phyloP scores from a whole-genome alignment of 2,797 vertebrate species.

The Spinus olivaceus region DNA sequence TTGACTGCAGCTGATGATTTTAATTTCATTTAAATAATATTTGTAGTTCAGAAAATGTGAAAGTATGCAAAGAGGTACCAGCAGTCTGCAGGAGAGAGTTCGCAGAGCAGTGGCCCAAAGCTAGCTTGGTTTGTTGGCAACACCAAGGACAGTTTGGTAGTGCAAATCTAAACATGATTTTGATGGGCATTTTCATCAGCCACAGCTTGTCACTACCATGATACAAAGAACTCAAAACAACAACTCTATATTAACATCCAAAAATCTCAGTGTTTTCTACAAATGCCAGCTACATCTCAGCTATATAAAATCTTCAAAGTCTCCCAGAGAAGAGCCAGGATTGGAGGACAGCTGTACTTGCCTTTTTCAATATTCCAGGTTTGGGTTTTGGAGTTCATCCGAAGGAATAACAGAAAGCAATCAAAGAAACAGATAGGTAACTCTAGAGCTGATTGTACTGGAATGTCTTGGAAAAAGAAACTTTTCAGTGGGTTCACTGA shows the following conservation, averaged over 20 bases:
- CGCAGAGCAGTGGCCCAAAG: neutral
- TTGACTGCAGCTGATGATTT: neutral
- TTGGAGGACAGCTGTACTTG: neutral
- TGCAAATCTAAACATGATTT: neutral
- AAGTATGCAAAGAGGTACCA: neutral
- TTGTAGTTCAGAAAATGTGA: neutral
- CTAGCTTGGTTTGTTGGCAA: neutral
- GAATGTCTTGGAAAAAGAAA: slow-evolving; percentile 64
- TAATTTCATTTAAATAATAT: neutral
- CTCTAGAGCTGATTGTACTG: slow-evolving; percentile 54
- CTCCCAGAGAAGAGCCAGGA: neutral
- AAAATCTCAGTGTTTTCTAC: neutral
- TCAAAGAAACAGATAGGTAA: slow-evolving; percentile 33
- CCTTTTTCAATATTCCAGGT: neutral
- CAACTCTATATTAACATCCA: neutral
- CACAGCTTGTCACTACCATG: neutral
- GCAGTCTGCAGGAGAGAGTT: neutral
- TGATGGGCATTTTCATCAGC: neutral
- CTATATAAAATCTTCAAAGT: neutral
- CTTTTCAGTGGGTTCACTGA: slow-evolving; percentile 30
- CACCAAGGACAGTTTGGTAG: neutral
- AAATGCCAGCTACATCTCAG: neutral
- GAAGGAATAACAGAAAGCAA: slow-evolving; percentile 51
- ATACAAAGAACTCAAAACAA: neutral
- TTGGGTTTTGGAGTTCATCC: slow-evolving; percentile 21